Base-by-base conservation (phyloP, 2,113 vertebrate genomes). In the Rhadina sibilatrix region DNA sequence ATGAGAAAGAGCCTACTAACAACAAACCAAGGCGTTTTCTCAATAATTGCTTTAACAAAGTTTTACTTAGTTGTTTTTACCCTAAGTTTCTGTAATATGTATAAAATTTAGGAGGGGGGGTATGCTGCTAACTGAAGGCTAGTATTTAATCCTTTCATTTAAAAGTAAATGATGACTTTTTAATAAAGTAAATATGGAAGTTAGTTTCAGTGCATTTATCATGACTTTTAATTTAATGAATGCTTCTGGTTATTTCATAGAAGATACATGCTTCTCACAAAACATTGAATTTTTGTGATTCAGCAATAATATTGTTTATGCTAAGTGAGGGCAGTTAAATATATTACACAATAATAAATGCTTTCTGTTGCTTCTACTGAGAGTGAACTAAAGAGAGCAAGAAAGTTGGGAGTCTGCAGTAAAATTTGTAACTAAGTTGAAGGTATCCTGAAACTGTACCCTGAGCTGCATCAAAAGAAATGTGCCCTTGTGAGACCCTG, bases 381-480 rank as follows among this genome's bases (percentile, higher is more conserved):
- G 42, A 23, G 20, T 3, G 2, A 61, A 79, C 11, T 75, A 47
- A 85, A 63, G 38, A 78, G 7, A n/a, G 18, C 19, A 70, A 37
- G n/a, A 63, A 89, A 24, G 10, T 3, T 37, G 7, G 9, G 20
- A 57, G 18, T 59, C 28, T 27, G 12, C 30, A 38, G 28, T 68
- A 52, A 60, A n/a, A 35, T 68, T 88, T 86, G 14, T 59, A 75
- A 59, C 9, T 16, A 71, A 42, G 18, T 42, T 59, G 27, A 65
- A 63, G 7, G 3, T 61, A 18, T 46, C 24, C 69, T 25, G 69
- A 53, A 38, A 15, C 23, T 0, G 0, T 66, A 30, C 52, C 15
- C 23, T 63, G 20, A 37, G 16, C n/a, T 47, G 30, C 40, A 54
- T n/a, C 28, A 14, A n/a, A 40, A 70, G 23, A 63, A 63, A 28